Percentiles rank a stretch among this genome's conserved stretches.
These are phyloP conservation scores for Diorhabda elongata DNA, from an alignment of 1,140 invertebrate genomes.

Conservation along the genomic window DNA sequence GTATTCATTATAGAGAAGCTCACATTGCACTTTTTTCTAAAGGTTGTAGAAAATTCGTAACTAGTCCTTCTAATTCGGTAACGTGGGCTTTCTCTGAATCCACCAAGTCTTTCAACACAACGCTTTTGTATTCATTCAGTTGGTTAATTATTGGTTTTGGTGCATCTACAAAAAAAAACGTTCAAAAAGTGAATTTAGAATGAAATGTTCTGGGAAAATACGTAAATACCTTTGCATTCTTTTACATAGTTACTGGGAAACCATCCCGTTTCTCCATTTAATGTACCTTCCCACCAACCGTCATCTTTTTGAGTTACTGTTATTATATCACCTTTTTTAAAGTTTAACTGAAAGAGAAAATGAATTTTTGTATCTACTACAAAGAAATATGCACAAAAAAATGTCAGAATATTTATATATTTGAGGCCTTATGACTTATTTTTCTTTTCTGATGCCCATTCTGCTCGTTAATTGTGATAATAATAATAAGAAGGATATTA, in stretches of 20 bases:
- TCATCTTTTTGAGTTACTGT: conserved; percentile 90
- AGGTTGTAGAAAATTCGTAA: conserved; percentile 79
- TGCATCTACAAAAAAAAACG: conserved; percentile 30
- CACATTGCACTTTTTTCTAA: conserved; percentile 82
- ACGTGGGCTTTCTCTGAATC: conserved; percentile 90
- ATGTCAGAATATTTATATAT: too few species aligned
- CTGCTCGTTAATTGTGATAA: too few species aligned
- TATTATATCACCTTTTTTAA: conserved; percentile 94
- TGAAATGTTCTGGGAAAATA: neutral
- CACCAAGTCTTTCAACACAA: conserved; percentile 89
- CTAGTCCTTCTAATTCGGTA: conserved; percentile 77
- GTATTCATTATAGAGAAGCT: conserved; percentile 42
- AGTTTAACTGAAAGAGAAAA: conserved; percentile 69
- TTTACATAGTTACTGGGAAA: conserved; percentile 97
- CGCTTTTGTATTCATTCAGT: conserved; percentile 40
- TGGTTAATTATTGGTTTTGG: conserved; percentile 32
- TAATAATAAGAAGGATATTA: too few species aligned
- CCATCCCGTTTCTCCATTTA: conserved; percentile 94
- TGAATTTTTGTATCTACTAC: too few species aligned
- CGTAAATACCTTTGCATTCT: conserved; percentile 65
- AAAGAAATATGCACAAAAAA: too few species aligned
- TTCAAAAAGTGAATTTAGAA: neutral
- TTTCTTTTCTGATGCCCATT: too few species aligned
- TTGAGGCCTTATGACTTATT: too few species aligned
- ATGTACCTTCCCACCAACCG: conserved; percentile 96